phyloP scores from a whole-genome alignment of 1,140 invertebrate genomes.

The Microplitis demolitor region DNA sequence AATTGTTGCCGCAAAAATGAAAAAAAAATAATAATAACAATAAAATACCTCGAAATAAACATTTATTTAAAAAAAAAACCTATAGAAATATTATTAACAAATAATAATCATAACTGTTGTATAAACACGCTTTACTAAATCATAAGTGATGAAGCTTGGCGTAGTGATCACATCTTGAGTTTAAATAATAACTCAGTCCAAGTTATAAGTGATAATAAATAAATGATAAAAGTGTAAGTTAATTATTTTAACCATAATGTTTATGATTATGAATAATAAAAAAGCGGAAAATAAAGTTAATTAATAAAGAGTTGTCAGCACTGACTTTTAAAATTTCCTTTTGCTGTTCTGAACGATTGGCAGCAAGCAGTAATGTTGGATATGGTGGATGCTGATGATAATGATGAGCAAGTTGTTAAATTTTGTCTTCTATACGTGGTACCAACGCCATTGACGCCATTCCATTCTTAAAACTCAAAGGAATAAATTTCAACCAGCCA shows the following conservation, averaged over 20 bases:
- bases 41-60: background rate
- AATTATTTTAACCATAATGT: background rate
- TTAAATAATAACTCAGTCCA: background rate
- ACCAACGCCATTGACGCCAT: conserved; percentile 41
- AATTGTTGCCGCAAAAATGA: too few relatives aligned
- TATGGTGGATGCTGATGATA: background rate
- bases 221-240: background rate
- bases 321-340: conserved; percentile 56
- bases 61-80: background rate
- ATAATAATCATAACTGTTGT: too few relatives aligned
- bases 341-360: conserved; percentile 50
- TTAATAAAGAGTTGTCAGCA: conserved; percentile 57
- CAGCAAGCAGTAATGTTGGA: conserved; percentile 36
- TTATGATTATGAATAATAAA: background rate
- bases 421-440: background rate
- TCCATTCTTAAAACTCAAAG: background rate
- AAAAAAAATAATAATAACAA: background rate
- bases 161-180: too few relatives aligned
- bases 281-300: conserved; percentile 27
- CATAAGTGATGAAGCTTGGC: too few relatives aligned
- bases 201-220: background rate
- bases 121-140: too few relatives aligned
- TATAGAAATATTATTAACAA: background rate
- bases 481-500: background rate
- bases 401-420: background rate